Base-by-base conservation (phyloP, 2,888 invertebrate genomes). In the Sussaba pulchella region DNA sequence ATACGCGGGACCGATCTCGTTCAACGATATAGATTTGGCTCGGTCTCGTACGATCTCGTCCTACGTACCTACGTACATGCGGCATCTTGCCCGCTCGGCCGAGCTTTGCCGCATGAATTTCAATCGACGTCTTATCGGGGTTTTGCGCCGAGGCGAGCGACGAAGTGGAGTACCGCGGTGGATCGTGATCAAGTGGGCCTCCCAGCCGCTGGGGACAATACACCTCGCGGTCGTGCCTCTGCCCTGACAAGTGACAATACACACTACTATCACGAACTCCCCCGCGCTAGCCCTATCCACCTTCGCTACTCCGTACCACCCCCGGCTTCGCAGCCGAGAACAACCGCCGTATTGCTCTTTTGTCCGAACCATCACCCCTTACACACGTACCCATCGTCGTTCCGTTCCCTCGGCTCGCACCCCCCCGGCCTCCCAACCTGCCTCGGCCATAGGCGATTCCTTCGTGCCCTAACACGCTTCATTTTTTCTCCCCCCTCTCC, bases 151-250 rank as follows among this genome's bases (percentile, higher is more conserved):
- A 76, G 57, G 47, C 74, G 81, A 81, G 77, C 81, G 79, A 84
- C 74, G 70, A 66, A 80, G 86, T 89, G 79, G 87, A 89, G 90
- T 89, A 84, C 85, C 87, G 87, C 85, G 69, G 83, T 89, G 91
- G 91, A 92, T 92, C 92, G 92, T 92, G 92, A 92, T 92, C 92
- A 92, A 92, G 92, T 92, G 91, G 92, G 89, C 89, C 91, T 90
- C 90, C 89, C 91, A 89, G 91, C 87, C 66, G 90, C 77, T n/a
- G 89, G 90, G 91, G 81, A 81, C 81, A 81, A 81, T 81, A 81
- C 76, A 81, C 67, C 77, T 70, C 73, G 64, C 54, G 73, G 70
- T 80, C 70, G 81, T 71, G 64, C 73, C 73, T 77, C 77, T 73
- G 74, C 57, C 57, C 69, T 64, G 70, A 81, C 81, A 77, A 81